Evolutionary conservation across 2,888 invertebrate species (phyloP).

Genomic region (Cephus pulcher): DNA sequence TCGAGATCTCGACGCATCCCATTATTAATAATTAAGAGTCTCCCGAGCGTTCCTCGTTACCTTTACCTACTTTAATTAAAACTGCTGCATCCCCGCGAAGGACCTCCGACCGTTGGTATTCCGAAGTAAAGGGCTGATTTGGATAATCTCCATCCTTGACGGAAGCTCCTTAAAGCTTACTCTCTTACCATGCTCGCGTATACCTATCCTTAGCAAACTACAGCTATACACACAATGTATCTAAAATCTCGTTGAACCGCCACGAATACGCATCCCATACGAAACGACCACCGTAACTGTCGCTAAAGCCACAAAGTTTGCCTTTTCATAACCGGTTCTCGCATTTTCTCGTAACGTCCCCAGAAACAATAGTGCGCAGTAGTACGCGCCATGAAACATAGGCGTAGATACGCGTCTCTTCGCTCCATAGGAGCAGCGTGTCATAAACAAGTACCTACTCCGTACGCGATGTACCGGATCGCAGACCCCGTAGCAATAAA

Average conservation of each 20-base stretch:
- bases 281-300: not conserved
- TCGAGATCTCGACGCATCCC: not conserved
- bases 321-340: not conserved
- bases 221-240: not conserved
- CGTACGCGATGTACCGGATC: not conserved
- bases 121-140: not conserved
- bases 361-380: not conserved
- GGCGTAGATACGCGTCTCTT: not conserved
- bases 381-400: not conserved
- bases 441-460: not conserved
- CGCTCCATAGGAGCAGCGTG: not conserved
- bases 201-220: not conserved
- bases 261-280: not conserved
- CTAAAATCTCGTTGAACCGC: not conserved
- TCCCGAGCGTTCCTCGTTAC: not conserved
- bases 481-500: not conserved
- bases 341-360: not conserved
- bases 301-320: not conserved
- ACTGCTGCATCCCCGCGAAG: not conserved
- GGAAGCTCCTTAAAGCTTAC: not conserved
- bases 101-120: not conserved
- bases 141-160: not conserved
- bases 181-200: not conserved
- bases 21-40: not conserved
- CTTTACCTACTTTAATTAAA: not conserved